These are phyloP conservation scores for Antennarius striatus DNA, from an alignment of 2,113 vertebrate species.

Conservation along the genomic window DNA sequence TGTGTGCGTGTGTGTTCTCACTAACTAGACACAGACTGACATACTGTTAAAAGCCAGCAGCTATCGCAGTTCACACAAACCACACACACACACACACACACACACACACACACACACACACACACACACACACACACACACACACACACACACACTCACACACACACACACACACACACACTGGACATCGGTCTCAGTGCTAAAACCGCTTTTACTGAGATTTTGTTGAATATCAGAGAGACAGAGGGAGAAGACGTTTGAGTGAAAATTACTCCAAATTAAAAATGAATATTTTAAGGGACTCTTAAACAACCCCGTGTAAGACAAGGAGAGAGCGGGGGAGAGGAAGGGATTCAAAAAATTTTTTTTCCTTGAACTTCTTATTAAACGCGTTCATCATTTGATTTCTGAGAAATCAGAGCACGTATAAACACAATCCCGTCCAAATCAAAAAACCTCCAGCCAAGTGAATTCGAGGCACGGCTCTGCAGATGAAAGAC, in stretches of 20 bases:
- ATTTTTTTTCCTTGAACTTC: conserved; percentile 5
- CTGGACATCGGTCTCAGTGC: conserved; percentile 40
- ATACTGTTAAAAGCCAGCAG: conserved; percentile 70
- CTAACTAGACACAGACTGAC: conserved; percentile 69
- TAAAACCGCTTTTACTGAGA: too few species aligned
- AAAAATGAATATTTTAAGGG: too few species aligned
- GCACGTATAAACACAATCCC: conserved; percentile 11
- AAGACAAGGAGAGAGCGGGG: neutral
- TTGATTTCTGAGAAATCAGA: conserved; percentile 30
- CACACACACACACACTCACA: conserved; percentile 52
- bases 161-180: conserved; percentile 42
- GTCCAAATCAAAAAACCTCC: conserved; percentile 4
- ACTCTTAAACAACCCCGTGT: too few species aligned
- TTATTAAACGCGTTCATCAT: conserved; percentile 21
- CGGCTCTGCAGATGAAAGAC: conserved; percentile 1
- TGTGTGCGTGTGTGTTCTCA: conserved; percentile 29
- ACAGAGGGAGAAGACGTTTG: too few species aligned
- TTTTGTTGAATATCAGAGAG: too few species aligned
- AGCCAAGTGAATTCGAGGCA: conserved; percentile 10
- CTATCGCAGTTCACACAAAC: conserved; percentile 80
- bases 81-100: conserved; percentile 46
- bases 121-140: conserved; percentile 43
- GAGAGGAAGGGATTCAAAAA: conserved; percentile 1
- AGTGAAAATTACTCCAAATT: too few species aligned
- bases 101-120: conserved; percentile 43